Evolutionary conservation across 1,140 invertebrate species (phyloP), one percentile per base, ranked within the genome.

Genomic region (Eubasilissa regina): DNA sequence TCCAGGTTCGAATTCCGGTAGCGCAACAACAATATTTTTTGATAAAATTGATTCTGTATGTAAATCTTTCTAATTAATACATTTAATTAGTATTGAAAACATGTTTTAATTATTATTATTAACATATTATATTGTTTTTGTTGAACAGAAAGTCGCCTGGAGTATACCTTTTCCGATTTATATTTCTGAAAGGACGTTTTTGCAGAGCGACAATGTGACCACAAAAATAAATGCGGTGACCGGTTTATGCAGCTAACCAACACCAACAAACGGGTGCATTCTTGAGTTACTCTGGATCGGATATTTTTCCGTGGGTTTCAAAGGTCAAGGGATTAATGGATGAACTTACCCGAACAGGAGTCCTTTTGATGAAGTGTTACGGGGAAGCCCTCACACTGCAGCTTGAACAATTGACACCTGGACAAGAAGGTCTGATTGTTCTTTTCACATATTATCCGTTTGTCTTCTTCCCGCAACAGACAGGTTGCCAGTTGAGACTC

Each of bases 281-380:
- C 15, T 17, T n/a, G 11, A 53, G 17, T 75, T 56, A 62, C 62
- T 47, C 17, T 62, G 75, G 35, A 48, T n/a, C 19, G 43, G 25
- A 77, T 47, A n/a, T 19, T 15, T 19, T 17, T 7, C n/a, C 11
- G 19, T 12, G 15, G 56, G 8, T 10, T 17, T 17, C 56, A 17
- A 44, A 64, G 48, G 64, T 77, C 21, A 45, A 25, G 48, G n/a
- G 19, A 19, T 77, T 75, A 75, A 17, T 3, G 1, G 6, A 6
- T 6, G 25, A 58, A 58, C 55, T 19, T 58, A 58, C 55, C 55
- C 21, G 55, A 19, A 21, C 55, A 58, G n/a, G 17, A 21, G 55
- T 58, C 55, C 55, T 58, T 15, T 58, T 58, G 55, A 21, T 58
- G 8, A 58, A 58, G 21, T 13, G 15, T 58, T 11, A 58, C 55